Evolutionary conservation across 37 sponge, comb jelly and placozoan genomes (phyloP).

Genomic region (Cliona cf. orientalis): DNA sequence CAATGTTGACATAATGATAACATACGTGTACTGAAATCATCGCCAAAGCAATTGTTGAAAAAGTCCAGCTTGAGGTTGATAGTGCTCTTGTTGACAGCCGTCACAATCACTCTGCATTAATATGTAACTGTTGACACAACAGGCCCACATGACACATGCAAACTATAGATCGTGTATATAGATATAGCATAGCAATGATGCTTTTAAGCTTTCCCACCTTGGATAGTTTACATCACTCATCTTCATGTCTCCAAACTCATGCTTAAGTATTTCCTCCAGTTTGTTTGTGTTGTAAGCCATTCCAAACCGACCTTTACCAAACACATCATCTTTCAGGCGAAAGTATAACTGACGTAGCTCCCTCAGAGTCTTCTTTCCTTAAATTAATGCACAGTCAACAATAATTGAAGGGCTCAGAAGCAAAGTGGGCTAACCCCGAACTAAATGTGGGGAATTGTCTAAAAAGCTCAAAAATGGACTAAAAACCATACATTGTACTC

Average conservation of each 20-base stretch:
- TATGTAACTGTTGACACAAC: not conserved
- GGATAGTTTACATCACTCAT: conserved; percentile 39
- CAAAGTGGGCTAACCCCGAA: too few relatives aligned
- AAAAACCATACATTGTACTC: too few relatives aligned
- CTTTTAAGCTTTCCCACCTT: conserved; percentile 19
- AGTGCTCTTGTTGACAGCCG: conserved; percentile 44
- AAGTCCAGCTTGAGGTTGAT: conserved; percentile 45
- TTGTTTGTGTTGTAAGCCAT: conserved; percentile 48
- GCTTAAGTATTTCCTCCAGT: conserved; percentile 46
- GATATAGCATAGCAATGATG: not conserved
- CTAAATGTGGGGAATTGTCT: too few relatives aligned
- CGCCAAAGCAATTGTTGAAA: conserved; percentile 70
- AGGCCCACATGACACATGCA: not conserved
- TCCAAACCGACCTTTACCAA: conserved; percentile 8
- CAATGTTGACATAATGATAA: too few relatives aligned
- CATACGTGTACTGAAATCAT: conserved; percentile 59
- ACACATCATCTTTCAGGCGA: conserved; percentile 67
- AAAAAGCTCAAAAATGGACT: too few relatives aligned
- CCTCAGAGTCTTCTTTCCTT: conserved; percentile 27
- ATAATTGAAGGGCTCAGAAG: too few relatives aligned
- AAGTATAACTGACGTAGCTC: conserved; percentile 48
- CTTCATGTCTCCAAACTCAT: conserved; percentile 28
- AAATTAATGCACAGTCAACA: too few relatives aligned
- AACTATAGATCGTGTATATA: not conserved
- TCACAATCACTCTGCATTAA: conserved; percentile 37